phyloP scores from a whole-genome alignment of 2,113 vertebrate genomes.

The Cisticola juncidis region DNA sequence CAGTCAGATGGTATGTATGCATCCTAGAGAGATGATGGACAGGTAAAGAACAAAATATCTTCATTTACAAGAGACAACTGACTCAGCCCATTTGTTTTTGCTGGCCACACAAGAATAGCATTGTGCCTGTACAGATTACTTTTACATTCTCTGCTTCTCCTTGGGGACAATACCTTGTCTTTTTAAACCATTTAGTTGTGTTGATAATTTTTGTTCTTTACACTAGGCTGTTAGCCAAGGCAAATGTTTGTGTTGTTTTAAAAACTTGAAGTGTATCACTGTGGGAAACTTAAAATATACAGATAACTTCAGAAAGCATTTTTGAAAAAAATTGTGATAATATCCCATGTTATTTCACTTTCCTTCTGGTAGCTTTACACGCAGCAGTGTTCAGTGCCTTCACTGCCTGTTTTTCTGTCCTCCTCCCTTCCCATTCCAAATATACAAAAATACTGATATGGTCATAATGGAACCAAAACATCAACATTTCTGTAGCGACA shows the following conservation, averaged over 20 bases:
- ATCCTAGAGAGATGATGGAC: constrained; percentile 58
- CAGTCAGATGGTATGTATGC: not conserved
- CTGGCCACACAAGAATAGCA: constrained; percentile 53
- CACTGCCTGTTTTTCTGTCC: not conserved
- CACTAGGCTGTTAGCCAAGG: constrained; percentile 60
- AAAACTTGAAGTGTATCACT: constrained; percentile 69
- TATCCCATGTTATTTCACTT: constrained; percentile 40
- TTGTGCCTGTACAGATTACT: not conserved
- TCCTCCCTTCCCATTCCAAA: not conserved
- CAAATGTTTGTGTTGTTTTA: constrained; percentile 72
- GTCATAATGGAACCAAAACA: not conserved
- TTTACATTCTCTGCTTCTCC: constrained; percentile 44
- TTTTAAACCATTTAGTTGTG: constrained; percentile 29
- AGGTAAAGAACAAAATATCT: constrained; percentile 4
- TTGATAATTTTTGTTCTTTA: constrained; percentile 62
- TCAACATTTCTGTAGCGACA: not conserved
- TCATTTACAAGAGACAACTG: not conserved
- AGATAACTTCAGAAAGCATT: constrained; percentile 71
- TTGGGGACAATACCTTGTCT: constrained; percentile 46
- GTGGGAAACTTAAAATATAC: constrained; percentile 74
- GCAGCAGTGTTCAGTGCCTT: not conserved
- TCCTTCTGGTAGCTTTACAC: constrained; percentile 3
- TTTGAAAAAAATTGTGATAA: constrained; percentile 42
- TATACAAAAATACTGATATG: not conserved
- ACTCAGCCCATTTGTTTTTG: not conserved